Conservation (phyloP, 2,797 vertebrate species). For the Trachurus trachurus region DNA sequence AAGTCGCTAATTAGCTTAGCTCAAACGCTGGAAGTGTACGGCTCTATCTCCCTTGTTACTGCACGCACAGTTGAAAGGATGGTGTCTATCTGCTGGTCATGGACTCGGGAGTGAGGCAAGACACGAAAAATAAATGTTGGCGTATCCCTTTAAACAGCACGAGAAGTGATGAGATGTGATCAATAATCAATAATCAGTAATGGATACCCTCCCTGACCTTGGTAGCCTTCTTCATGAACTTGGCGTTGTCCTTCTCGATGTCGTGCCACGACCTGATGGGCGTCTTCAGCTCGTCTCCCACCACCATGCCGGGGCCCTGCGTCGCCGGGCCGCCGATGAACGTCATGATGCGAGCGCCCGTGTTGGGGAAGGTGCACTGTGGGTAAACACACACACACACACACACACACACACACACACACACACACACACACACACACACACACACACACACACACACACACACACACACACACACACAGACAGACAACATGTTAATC, state of each 20-base stretch:
- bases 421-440: background rate
- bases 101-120: too few species aligned
- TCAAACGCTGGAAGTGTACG: too few species aligned
- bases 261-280: constrained; percentile 99
- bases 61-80: too few species aligned
- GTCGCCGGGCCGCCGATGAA: constrained; percentile 96
- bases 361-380: constrained; percentile 97
- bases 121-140: too few species aligned
- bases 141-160: too few species aligned
- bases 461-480: background rate
- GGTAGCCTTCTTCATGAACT: constrained; percentile 96
- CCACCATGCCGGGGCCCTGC: constrained; percentile 97
- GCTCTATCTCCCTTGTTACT: too few species aligned
- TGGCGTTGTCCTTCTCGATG: constrained; percentile 98
- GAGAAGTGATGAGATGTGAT: too few species aligned
- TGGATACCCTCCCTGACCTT: constrained; percentile 84
- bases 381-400: background rate
- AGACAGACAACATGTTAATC: too few species aligned
- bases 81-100: too few species aligned
- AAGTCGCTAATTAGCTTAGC: too few species aligned
- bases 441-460: background rate
- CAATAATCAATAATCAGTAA: too few species aligned
- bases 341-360: constrained; percentile 95
- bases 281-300: constrained; percentile 95
- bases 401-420: too few species aligned